Evolutionary conservation across 2,888 invertebrate species (phyloP).

Genomic region (Serripes groenlandicus): DNA sequence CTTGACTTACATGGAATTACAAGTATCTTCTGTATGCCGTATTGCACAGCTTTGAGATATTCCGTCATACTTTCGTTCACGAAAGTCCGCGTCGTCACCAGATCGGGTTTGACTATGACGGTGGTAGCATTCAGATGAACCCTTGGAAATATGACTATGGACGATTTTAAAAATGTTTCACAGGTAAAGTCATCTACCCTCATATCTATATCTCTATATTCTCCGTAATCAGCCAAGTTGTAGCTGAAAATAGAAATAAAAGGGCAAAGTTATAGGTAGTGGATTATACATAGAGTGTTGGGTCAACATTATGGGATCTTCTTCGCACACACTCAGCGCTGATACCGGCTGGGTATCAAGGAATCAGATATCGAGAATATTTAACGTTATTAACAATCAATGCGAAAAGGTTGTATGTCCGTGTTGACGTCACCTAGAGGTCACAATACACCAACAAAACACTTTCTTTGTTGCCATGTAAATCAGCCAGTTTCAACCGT

Average conservation of each 20-base stretch:
- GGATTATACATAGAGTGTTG: too few relatives aligned
- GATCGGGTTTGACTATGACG: constrained; percentile 52
- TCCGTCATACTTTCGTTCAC: constrained; percentile 43
- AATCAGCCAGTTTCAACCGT: too few relatives aligned
- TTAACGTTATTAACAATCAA: too few relatives aligned
- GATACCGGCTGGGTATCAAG: too few relatives aligned
- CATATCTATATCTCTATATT: constrained; percentile 52
- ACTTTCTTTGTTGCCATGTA: too few relatives aligned
- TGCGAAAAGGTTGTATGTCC: too few relatives aligned
- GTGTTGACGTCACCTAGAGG: too few relatives aligned
- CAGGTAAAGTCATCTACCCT: constrained; percentile 45
- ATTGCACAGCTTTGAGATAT: constrained; percentile 34
- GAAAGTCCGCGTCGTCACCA: constrained; percentile 29
- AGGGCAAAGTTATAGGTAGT: background rate
- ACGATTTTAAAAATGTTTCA: constrained; percentile 44
- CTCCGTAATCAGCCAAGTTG: constrained; percentile 52
- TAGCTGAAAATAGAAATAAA: constrained; percentile 35
- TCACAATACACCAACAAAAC: too few relatives aligned
- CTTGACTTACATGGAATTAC: constrained; percentile 62
- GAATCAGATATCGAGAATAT: too few relatives aligned
- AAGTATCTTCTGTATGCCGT: constrained; percentile 47
- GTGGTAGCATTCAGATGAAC: constrained; percentile 56
- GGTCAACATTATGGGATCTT: too few relatives aligned
- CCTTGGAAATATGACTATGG: constrained; percentile 62
- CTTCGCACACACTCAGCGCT: too few relatives aligned